Evolutionary conservation across 2,113 vertebrate genomes (phyloP).

Genomic region (Hymenochirus boettgeri): DNA sequence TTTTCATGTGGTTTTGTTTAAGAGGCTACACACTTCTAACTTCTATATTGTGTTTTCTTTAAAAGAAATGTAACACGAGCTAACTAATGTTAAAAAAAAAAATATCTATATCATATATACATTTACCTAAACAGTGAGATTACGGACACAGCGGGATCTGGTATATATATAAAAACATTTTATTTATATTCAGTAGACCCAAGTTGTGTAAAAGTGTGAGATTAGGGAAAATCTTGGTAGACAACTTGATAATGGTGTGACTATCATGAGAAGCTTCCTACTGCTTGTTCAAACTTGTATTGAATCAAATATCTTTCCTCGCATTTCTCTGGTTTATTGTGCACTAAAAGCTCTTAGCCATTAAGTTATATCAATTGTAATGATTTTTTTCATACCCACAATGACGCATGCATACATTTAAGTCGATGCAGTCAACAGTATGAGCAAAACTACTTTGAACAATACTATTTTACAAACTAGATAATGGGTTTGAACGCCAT

Average conservation of each 20-base stretch:
- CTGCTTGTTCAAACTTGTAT: constrained; percentile 56
- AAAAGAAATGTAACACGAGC: constrained; percentile 1
- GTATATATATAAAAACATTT: too few species aligned
- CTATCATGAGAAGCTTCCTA: constrained; percentile 57
- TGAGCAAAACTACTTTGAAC: constrained; percentile 49
- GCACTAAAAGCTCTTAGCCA: constrained; percentile 60
- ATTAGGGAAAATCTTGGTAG: constrained; percentile 53
- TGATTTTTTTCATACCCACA: constrained; percentile 63
- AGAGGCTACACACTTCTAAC: too few species aligned
- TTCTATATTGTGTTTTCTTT: not conserved
- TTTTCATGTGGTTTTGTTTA: too few species aligned
- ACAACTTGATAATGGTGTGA: constrained; percentile 59
- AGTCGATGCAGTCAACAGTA: constrained; percentile 56
- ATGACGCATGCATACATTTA: constrained; percentile 57
- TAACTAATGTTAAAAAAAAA: constrained; percentile 2
- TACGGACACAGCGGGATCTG: too few species aligned
- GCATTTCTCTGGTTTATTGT: constrained; percentile 55
- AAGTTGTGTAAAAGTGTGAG: constrained; percentile 51
- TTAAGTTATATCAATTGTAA: constrained; percentile 72
- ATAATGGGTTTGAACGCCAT: constrained; percentile 12
- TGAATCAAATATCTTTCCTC: constrained; percentile 66
- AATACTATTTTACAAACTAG: constrained; percentile 38
- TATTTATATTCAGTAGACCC: constrained; percentile 48
- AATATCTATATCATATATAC: too few species aligned
- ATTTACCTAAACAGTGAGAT: too few species aligned